Percentiles rank a stretch among this genome's conserved stretches.
These are phyloP conservation scores for Lethocerus indicus DNA, from an alignment of 1,140 invertebrate species.

Conservation along the genomic window DNA sequence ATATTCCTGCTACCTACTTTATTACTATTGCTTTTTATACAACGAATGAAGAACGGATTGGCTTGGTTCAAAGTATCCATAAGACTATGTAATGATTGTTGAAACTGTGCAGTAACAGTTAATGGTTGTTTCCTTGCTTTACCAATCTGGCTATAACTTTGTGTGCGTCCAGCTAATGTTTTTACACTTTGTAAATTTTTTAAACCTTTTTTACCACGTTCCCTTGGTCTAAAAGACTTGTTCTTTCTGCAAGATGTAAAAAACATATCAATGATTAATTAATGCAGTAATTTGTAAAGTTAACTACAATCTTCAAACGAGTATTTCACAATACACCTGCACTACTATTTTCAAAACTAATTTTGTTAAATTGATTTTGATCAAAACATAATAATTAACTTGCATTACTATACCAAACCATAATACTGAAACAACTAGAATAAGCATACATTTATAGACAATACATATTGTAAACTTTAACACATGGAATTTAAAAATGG, in stretches of 20 bases:
- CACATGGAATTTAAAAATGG: too few relatives aligned
- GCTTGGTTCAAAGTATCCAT: conserved; percentile 91
- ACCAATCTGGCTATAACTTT: conserved; percentile 31
- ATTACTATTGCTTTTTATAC: conserved; percentile 88
- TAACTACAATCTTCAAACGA: too few relatives aligned
- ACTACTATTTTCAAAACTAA: too few relatives aligned
- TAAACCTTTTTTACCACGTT: conserved; percentile 57
- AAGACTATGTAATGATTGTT: conserved; percentile 73
- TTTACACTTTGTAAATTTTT: conserved; percentile 84
- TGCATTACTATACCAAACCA: too few relatives aligned
- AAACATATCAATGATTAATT: too few relatives aligned
- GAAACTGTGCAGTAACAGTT: conserved; percentile 87
- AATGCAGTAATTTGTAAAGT: too few relatives aligned
- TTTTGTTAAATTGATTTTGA: too few relatives aligned
- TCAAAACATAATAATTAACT: too few relatives aligned
- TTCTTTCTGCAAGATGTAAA: conserved; percentile 58
- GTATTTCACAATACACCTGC: too few relatives aligned
- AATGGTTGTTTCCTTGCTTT: conserved; percentile 71
- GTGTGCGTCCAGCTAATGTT: conserved; percentile 58
- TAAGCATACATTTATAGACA: too few relatives aligned
- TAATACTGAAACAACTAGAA: too few relatives aligned
- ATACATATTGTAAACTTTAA: too few relatives aligned
- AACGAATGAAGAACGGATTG: conserved; percentile 92
- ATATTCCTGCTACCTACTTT: conserved; percentile 45
- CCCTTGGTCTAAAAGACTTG: conserved; percentile 69